Conservation (phyloP, 2,888 invertebrate genomes). For the Chymomyza amoena region DNA sequence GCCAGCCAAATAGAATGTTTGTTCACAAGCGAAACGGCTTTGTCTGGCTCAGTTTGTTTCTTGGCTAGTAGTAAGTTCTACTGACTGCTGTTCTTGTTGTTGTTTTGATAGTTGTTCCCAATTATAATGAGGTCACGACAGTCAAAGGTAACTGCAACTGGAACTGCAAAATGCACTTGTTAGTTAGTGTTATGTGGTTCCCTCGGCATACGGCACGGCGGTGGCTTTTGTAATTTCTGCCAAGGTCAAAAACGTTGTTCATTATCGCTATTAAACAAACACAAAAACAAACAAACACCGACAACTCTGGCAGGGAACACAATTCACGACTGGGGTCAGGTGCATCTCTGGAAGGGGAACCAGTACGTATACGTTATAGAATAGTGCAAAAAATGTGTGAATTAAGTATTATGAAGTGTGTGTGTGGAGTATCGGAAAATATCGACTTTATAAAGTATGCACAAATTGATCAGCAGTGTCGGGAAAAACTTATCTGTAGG, state of each 20-base stretch:
- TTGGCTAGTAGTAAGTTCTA: conserved; percentile 13
- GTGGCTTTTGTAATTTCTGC: conserved; percentile 14
- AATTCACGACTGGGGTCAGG: background rate
- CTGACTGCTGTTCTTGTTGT: conserved; percentile 8
- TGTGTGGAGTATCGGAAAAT: no score
- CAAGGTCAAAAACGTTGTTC: conserved; percentile 59
- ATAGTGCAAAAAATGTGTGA: no score
- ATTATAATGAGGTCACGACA: conserved; percentile 60
- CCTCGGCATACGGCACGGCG: background rate
- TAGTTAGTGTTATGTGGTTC: conserved; percentile 9
- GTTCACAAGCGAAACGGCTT: conserved; percentile 8
- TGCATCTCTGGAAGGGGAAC: background rate
- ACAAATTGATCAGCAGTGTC: no score
- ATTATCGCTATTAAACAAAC: conserved; percentile 44
- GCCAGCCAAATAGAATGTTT: conserved; percentile 20
- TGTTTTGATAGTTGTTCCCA: conserved; percentile 16
- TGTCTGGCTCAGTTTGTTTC: conserved; percentile 19
- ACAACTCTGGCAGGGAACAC: background rate
- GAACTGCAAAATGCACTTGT: conserved; percentile 31
- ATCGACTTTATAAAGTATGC: no score
- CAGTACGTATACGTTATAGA: background rate
- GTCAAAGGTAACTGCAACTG: conserved; percentile 46
- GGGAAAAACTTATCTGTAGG: no score
- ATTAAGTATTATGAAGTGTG: no score
- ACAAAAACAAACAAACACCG: background rate